Evolutionary conservation across 1,140 invertebrate species (phyloP).

Genomic region (Melanaphis sacchari): DNA sequence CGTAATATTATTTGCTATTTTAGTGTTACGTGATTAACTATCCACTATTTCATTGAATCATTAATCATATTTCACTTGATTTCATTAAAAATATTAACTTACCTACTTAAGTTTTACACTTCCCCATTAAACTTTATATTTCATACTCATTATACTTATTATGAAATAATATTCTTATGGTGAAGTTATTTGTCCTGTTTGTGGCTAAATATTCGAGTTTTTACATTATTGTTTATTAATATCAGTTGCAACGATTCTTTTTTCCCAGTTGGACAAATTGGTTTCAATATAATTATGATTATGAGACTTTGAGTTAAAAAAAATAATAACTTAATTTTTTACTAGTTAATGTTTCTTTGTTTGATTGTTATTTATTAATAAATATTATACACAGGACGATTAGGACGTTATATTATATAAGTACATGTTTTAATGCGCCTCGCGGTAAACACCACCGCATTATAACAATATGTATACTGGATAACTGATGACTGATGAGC

Average conservation of each 20-base stretch:
- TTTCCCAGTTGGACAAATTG: not conserved
- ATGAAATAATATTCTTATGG: no score
- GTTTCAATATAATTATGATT: not conserved
- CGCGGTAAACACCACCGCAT: not conserved
- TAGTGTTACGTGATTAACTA: not conserved
- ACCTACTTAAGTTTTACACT: not conserved
- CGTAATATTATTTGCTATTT: not conserved
- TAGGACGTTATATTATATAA: not conserved
- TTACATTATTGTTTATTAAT: not conserved
- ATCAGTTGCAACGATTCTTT: not conserved
- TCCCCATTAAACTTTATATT: not conserved
- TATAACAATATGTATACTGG: not conserved
- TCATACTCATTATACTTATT: not conserved
- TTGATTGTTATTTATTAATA: no score
- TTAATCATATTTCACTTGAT: not conserved
- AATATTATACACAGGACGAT: no score
- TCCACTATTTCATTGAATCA: not conserved
- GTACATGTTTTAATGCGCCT: not conserved
- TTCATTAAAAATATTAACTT: conserved; percentile 1
- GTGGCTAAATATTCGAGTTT: not conserved
- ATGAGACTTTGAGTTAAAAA: not conserved
- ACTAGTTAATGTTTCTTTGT: no score
- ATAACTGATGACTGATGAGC: no score
- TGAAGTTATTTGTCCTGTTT: not conserved
- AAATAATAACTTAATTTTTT: no score